These are phyloP conservation scores for Octodon degus DNA, from an alignment of 2,113 vertebrate genomes.

Conservation along the genomic window DNA sequence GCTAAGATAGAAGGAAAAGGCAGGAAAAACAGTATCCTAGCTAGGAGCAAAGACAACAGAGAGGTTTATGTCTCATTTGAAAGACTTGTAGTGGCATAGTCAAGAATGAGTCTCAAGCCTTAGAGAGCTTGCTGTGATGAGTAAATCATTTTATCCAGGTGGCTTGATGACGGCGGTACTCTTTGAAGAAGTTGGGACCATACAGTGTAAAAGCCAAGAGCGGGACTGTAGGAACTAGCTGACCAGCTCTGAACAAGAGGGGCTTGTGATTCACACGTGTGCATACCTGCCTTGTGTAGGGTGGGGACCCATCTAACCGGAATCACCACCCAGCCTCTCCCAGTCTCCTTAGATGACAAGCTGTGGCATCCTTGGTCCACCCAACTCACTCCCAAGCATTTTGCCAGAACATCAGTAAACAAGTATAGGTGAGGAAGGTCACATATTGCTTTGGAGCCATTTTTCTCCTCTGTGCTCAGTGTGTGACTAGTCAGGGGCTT, in stretches of 20 bases:
- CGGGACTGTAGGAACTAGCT: not conserved
- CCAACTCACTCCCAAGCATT: conserved; percentile 69
- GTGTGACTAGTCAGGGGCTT: not conserved
- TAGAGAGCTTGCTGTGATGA: not conserved
- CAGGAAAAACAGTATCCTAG: not conserved
- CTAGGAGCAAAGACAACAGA: not conserved
- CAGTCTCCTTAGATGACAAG: conserved; percentile 69
- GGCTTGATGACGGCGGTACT: not conserved
- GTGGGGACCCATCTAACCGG: conserved; percentile 76
- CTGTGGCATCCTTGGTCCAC: conserved; percentile 68
- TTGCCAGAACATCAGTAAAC: conserved; percentile 63
- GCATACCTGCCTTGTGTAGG: conserved; percentile 51
- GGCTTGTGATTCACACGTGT: conserved; percentile 50
- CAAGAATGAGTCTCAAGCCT: not conserved
- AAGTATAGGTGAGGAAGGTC: not conserved
- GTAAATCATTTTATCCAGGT: not conserved
- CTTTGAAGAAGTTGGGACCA: not conserved
- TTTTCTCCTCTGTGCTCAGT: not conserved
- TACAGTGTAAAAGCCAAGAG: accelerated
- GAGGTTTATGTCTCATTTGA: not conserved
- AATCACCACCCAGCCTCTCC: conserved; percentile 66
- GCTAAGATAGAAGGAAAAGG: not conserved
- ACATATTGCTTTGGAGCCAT: not conserved
- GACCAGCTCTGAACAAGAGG: not conserved
- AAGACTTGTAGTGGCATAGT: not conserved